Conservation (phyloP, 2,888 invertebrate species). For the Cryptus viduatorius region DNA sequence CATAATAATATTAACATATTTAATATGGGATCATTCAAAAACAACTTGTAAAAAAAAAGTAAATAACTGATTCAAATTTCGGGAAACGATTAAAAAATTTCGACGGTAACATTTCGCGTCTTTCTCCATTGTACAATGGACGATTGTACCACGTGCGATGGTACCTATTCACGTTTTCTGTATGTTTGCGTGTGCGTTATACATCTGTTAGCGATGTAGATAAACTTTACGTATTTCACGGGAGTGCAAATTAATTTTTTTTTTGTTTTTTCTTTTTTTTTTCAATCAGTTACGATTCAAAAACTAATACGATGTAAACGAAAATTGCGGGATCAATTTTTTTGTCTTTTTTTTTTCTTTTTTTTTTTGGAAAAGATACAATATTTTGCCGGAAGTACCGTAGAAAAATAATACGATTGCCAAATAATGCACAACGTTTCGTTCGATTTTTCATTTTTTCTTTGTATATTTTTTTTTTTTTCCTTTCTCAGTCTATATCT, state of each 20-base stretch:
- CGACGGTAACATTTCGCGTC: slow-evolving; percentile 35
- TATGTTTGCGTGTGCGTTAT: neutral
- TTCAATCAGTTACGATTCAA: slow-evolving; percentile 4
- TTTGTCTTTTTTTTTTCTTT: neutral
- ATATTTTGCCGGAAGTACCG: slow-evolving; percentile 45
- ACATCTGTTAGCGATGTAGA: slow-evolving; percentile 21
- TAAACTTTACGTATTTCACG: slow-evolving; percentile 14
- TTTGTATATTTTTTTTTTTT: neutral
- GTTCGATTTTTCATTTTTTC: slow-evolving; percentile 31
- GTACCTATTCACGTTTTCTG: slow-evolving; percentile 34
- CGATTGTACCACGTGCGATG: slow-evolving; percentile 1
- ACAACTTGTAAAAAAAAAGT: slow-evolving; percentile 48
- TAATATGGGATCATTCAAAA: slow-evolving; percentile 80
- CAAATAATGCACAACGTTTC: slow-evolving; percentile 65
- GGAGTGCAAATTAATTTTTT: neutral
- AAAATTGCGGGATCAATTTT: slow-evolving; percentile 17
- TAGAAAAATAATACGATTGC: slow-evolving; percentile 64
- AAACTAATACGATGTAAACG: slow-evolving; percentile 8
- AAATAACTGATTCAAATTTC: slow-evolving; percentile 39
- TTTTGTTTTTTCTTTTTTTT: neutral
- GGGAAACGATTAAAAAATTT: slow-evolving; percentile 26
- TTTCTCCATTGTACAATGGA: slow-evolving; percentile 8
- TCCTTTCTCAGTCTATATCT: slow-evolving; percentile 49
- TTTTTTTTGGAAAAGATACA: slow-evolving; percentile 27
- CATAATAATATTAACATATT: slow-evolving; percentile 83